Conservation (phyloP, 2,797 vertebrate genomes). For the Lophotriccus pileatus region DNA sequence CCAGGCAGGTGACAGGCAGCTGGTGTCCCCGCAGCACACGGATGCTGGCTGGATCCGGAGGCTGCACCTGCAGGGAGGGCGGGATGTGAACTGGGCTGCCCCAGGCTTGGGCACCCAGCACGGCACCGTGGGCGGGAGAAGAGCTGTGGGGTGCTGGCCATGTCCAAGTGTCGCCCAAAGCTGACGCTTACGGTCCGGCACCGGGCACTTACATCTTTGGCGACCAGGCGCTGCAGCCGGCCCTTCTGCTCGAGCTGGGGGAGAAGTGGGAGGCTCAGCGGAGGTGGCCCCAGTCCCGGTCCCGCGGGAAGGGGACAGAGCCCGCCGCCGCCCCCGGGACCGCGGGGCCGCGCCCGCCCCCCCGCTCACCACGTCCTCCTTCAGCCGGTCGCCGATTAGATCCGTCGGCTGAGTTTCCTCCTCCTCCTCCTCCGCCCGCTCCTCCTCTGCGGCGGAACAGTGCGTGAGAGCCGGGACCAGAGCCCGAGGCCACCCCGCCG, state of each 20-base stretch:
- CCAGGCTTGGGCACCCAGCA: fast-evolving
- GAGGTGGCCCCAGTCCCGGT: fast-evolving
- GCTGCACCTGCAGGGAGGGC: conserved; percentile 75
- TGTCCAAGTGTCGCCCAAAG: fast-evolving
- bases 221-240: conserved; percentile 87
- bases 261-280: neutral
- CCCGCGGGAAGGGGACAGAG: neutral
- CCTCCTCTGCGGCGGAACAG: conserved; percentile 81
- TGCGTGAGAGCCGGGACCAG: neutral
- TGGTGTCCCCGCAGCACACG: conserved; percentile 89
- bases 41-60: conserved; percentile 82
- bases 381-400: conserved; percentile 84
- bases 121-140: fast-evolving
- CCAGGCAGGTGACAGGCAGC: conserved; percentile 90
- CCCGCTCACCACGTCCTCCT: conserved; percentile 90
- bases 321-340: neutral
- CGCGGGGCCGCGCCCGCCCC: fast-evolving
- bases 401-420: conserved; percentile 79
- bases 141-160: fast-evolving
- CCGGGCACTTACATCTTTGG: conserved; percentile 85
- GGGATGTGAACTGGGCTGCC: neutral
- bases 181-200: fast-evolving
- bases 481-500: neutral
- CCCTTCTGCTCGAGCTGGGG: conserved; percentile 91
- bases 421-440: conserved; percentile 86